Evolutionary conservation across 2,797 vertebrate species (phyloP).

Genomic region (Spinus pinus): DNA sequence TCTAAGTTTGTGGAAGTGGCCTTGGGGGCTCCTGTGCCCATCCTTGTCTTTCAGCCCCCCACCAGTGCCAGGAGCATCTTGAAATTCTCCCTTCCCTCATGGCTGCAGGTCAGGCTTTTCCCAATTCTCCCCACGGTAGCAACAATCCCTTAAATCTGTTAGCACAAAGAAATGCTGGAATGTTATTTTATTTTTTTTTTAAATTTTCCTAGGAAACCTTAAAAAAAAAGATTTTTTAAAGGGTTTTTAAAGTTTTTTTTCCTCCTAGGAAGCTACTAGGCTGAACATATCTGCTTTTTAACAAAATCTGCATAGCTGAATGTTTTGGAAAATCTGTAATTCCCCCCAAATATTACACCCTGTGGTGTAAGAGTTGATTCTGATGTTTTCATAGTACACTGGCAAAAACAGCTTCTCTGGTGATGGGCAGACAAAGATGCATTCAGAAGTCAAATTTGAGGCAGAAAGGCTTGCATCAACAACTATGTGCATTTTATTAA

Average conservation of each 20-base stretch:
- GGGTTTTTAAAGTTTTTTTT: no score
- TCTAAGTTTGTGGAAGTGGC: no score
- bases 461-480: neutral
- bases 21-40: neutral
- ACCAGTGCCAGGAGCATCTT: no score
- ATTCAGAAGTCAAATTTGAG: neutral
- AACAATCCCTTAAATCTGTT: neutral
- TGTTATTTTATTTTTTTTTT: fast-evolving
- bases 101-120: neutral
- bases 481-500: neutral
- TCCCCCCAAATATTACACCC: fast-evolving
- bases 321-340: neutral
- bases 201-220: neutral
- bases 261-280: neutral
- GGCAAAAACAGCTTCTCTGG: neutral
- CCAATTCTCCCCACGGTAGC: fast-evolving
- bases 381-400: neutral
- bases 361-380: neutral
- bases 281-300: neutral
- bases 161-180: neutral
- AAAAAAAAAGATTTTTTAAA: no score
- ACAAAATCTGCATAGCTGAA: fast-evolving
- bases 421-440: neutral
- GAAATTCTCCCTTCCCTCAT: neutral
- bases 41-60: neutral